Base-by-base conservation (phyloP, 2,797 vertebrate genomes). In the Sandelia bainsii region DNA sequence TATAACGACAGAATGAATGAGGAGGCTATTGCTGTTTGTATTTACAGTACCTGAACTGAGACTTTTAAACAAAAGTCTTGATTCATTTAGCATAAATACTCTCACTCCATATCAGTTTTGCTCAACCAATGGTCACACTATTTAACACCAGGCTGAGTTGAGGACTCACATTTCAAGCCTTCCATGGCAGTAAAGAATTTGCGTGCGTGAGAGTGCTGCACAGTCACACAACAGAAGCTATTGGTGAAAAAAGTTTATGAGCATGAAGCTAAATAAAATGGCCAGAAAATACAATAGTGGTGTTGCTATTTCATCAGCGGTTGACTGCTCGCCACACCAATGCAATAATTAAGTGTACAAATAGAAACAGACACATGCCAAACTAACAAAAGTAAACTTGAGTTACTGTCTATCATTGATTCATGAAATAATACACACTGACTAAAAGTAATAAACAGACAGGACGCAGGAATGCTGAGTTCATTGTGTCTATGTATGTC, bases 381-480 rank as follows among this genome's bases (percentile, higher is more conserved):
- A 53, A 27, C 8, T 6, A 44, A 45, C 5, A 16, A 27, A 39
- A 11, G 11, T 48, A 48, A 62, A 45, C 29, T 3, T 25, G 19
- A 17, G 12, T 14, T 51, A 9, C 27, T 37, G 44, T 57, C 44
- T 48, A 62, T 53, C 19, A 5, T 14, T 19, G 25, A 11, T 62
- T 50, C 14, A 63, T 77, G 29, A 69, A 80, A 73, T 16, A 32
- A 4, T 7, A 42, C 7, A 17, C 37, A 61, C 25, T 39, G 37
- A 64, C 19, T 57, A 19, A 49, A 58, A 50, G 23, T 53, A 56
- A 50, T 45, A 40, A 59, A 10, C 40, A 42, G 40, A 16, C 14
- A 72, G 20, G 27, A n/a, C 40, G 17, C 5, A 68, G 39, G 8
- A 65, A 69, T 69, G 52, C 23, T 16, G 69, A 57, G 11, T 22